These are phyloP conservation scores for Aphidoletes aphidimyza DNA, from an alignment of 2,888 invertebrate species.

Conservation along the genomic window DNA sequence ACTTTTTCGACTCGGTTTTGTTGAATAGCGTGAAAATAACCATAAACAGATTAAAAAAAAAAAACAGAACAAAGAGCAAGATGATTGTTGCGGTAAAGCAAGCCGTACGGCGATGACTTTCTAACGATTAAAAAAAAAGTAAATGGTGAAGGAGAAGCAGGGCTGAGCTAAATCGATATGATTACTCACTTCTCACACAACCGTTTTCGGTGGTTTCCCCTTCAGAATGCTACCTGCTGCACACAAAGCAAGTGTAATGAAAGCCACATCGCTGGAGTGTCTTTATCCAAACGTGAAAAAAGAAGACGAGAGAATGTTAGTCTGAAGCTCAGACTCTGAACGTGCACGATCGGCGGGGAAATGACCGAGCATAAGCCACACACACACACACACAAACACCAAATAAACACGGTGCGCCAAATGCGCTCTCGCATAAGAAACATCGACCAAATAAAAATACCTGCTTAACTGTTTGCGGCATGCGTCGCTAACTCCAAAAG, in stretches of 20 bases:
- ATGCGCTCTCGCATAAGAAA: background rate
- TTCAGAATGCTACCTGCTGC: too few species aligned
- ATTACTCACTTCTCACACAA: background rate
- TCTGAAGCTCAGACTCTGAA: background rate
- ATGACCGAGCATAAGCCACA: constrained; percentile 11
- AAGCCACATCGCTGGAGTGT: too few species aligned
- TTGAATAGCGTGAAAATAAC: constrained; percentile 8
- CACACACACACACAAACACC: too few species aligned
- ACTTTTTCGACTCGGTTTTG: background rate
- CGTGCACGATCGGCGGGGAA: background rate
- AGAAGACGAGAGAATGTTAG: too few species aligned
- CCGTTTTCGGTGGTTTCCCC: too few species aligned
- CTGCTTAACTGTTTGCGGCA: background rate
- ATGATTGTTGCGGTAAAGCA: background rate
- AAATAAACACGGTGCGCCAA: background rate
- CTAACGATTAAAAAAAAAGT: background rate
- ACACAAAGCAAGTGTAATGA: too few species aligned
- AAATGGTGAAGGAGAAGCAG: background rate
- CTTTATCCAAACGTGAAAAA: too few species aligned
- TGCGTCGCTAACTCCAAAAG: background rate
- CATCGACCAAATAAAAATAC: background rate
- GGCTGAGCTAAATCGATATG: background rate
- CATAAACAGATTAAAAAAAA: constrained; percentile 13
- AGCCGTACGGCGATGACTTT: background rate
- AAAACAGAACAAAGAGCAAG: background rate